phyloP scores from a whole-genome alignment of 2,797 vertebrate genomes.

The Sebastes baramenuke region DNA sequence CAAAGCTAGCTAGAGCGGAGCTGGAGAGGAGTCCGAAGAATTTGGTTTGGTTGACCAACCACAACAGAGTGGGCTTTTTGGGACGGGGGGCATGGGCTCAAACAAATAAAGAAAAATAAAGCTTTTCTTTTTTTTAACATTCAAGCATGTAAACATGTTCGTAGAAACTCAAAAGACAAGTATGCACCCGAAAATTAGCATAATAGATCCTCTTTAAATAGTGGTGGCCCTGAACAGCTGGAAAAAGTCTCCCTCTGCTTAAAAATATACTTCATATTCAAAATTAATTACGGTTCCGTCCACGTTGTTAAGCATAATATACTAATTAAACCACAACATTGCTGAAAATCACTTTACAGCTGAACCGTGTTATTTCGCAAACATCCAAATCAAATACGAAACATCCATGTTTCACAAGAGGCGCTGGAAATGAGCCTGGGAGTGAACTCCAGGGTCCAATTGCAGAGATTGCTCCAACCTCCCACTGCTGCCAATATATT shows the following conservation, averaged over 20 bases:
- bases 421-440: constrained; percentile 29
- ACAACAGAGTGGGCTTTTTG: too few relatives aligned
- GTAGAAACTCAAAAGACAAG: too few relatives aligned
- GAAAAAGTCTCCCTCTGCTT: neutral
- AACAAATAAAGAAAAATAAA: too few relatives aligned
- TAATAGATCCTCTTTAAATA: too few relatives aligned
- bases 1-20: fast-evolving
- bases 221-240: neutral
- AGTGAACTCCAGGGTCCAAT: constrained; percentile 47
- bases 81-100: too few relatives aligned
- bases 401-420: constrained; percentile 13
- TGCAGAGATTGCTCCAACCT: constrained; percentile 44
- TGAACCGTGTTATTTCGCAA: neutral
- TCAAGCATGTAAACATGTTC: too few relatives aligned
- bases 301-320: neutral
- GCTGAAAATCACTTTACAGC: neutral
- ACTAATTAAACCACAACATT: constrained; percentile 1
- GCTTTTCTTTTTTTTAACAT: too few relatives aligned
- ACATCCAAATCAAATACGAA: constrained; percentile 23
- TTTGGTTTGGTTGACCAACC: too few relatives aligned
- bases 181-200: neutral
- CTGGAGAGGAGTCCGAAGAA: too few relatives aligned
- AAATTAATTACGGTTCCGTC: neutral
- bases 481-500: constrained; percentile 62
- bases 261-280: neutral